Evolutionary conservation across 2,113 vertebrate species (phyloP), one percentile per base, ranked within the genome.

Genomic region (Mesoclemmys tuberculata): DNA sequence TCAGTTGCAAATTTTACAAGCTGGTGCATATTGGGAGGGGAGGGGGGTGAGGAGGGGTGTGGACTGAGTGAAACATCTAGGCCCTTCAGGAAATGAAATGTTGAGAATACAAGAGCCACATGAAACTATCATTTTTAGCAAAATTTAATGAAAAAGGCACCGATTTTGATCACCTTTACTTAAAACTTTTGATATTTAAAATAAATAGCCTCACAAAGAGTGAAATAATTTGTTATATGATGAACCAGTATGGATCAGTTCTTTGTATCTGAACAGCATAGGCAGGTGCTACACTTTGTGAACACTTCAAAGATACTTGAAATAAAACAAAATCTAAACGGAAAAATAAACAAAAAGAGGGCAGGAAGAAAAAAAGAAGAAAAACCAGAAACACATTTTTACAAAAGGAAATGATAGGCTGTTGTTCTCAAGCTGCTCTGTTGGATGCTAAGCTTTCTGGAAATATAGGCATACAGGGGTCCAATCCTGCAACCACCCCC

Each of bases 21-120:
- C 26, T 84, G 44, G 35, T 84, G 44, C 0, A 71, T 26, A 89
- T 85, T 4, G 26, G n/a, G 90, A n/a, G 0, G n/a, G 26, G 5
- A 79, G 8, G 5, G 1, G 2, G 10, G 3, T 8, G 27, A 12
- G 11, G 3, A 10, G 6, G 58, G 58, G 18, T 9, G 6, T 4
- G 64, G 14, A 35, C 2, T 3, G 14, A 16, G 18, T 14, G 31
- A 8, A 74, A 12, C 27, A n/a, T 44, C 11, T 41, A 38, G 24
- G 71, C 22, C 82, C 87, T 84, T 86, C 10, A 56, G 80, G 35
- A 90, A 96, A 82, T 5, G 0, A 5, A 0, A 1, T 4, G 84
- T 89, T 38, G 38, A 27, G 4, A 75, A 14, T 78, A 8, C 3
- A 55, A 49, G 6, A 92, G n/a, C 58, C 0, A 2, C 35, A 78